Conservation (phyloP, 2,113 vertebrate genomes). For the Eulemur rufifrons region DNA sequence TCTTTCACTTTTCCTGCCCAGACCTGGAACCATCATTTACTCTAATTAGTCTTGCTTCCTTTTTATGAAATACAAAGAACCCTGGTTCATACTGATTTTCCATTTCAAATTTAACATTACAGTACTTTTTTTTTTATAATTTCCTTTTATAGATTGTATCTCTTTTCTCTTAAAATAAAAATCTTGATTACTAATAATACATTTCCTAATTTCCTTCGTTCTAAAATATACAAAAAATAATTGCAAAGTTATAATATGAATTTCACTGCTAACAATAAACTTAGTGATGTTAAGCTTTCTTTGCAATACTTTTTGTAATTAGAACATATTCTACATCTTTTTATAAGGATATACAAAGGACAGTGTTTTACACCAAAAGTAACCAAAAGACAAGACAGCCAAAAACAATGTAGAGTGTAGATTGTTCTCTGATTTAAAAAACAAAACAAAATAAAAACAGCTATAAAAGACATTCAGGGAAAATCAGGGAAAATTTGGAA, state of each 20-base stretch:
- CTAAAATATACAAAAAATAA: background rate
- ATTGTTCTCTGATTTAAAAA: background rate
- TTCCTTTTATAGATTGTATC: background rate
- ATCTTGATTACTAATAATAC: background rate
- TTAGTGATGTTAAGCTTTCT: background rate
- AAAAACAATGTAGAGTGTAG: background rate
- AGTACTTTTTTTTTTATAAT: background rate
- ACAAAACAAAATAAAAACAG: background rate
- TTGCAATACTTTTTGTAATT: background rate
- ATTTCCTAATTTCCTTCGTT: background rate
- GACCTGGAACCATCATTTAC: background rate
- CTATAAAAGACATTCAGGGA: background rate
- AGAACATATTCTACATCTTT: background rate
- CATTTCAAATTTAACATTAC: background rate
- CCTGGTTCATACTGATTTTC: background rate
- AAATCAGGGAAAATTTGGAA: background rate
- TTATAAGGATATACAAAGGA: background rate
- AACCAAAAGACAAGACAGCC: background rate
- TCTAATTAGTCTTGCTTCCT: background rate
- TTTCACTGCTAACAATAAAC: background rate
- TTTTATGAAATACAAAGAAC: background rate
- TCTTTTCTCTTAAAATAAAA: conserved; percentile 18
- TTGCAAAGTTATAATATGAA: background rate
- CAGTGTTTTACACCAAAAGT: background rate
- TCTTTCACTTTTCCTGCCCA: background rate